Evolutionary conservation across 2,888 invertebrate species (phyloP).

Genomic region (Resseliella maxima): DNA sequence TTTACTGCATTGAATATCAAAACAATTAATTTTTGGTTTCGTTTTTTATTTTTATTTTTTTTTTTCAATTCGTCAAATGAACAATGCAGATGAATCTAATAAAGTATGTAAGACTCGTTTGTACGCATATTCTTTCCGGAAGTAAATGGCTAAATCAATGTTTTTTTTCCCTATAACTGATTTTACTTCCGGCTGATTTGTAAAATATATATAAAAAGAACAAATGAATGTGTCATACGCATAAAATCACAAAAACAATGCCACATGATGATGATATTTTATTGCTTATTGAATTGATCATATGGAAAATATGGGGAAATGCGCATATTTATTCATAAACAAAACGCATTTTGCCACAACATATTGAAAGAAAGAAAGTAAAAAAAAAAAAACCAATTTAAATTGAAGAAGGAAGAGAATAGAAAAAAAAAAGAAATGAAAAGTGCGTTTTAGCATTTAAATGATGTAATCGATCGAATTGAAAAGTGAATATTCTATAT

Average conservation of each 20-base stretch:
- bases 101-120: slow-evolving; percentile 1
- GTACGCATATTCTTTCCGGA: background rate
- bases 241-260: background rate
- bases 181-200: slow-evolving; percentile 11
- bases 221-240: background rate
- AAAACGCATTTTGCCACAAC: background rate
- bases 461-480: slow-evolving; percentile 15
- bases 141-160: slow-evolving; percentile 14
- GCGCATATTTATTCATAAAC: background rate
- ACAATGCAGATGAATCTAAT: background rate
- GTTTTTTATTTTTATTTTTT: no score
- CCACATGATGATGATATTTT: background rate
- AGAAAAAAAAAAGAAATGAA: background rate
- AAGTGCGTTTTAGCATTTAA: slow-evolving; percentile 7
- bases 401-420: background rate
- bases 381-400: background rate
- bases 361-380: background rate
- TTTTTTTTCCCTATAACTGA: background rate
- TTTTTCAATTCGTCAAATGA: background rate
- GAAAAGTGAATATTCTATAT: background rate
- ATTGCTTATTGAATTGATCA: slow-evolving; percentile 29
- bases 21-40: background rate
- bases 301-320: background rate
- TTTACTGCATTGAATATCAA: background rate
- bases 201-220: background rate